Base-by-base conservation (phyloP, 2,888 invertebrate genomes). In the Himalopsyche tibetana region DNA sequence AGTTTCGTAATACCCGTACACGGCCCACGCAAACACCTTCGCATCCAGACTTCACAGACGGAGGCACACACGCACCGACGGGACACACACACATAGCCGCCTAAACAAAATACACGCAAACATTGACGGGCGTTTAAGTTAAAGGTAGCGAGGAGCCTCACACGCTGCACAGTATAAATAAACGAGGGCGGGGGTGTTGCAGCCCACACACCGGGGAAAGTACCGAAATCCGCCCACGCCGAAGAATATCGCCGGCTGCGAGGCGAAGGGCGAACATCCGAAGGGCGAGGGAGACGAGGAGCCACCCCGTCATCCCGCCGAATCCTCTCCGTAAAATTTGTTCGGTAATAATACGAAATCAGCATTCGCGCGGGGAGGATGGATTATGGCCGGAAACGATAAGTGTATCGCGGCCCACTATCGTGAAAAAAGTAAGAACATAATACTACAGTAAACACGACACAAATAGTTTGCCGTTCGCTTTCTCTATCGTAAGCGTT, bases 21-120 rank as follows among this genome's bases (percentile, higher is more conserved):
- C 83, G 19, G 74, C 83, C 83, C 83, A 83, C 83, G 74, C 83
- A 42, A 51, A 51, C 69, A 42, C 83, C 83, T 38, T 69, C 45
- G 69, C 45, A 40, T 42, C 83, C 82, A 82, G 63, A 63, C 82
- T 51, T 42, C 40, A 51, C 82, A 15, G 28, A 42, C 82, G n/a
- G 45, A 19, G 40, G 17, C 19, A 40, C 36, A 28, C 63, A 45
- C 63, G 40, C 56, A 11, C n/a, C 40, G 83, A n/a, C 42, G 38
- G 38, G 38, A 55, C 17, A 38, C 63, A 9, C 40, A 40, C 56
- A 12, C 83, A 40, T 42, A 42, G 28, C 8, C 17, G 83, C 11
- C 80, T 79, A 56, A 84, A 80, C 79, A 84, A 84, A 55, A 55
- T 82, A 55, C 82, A 55, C 38, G 55, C 82, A 82, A 63, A 63